Percentiles rank a stretch among this genome's conserved stretches.
phyloP scores from a whole-genome alignment of 2,113 vertebrate species.

The Rousettus leschenaultii region DNA sequence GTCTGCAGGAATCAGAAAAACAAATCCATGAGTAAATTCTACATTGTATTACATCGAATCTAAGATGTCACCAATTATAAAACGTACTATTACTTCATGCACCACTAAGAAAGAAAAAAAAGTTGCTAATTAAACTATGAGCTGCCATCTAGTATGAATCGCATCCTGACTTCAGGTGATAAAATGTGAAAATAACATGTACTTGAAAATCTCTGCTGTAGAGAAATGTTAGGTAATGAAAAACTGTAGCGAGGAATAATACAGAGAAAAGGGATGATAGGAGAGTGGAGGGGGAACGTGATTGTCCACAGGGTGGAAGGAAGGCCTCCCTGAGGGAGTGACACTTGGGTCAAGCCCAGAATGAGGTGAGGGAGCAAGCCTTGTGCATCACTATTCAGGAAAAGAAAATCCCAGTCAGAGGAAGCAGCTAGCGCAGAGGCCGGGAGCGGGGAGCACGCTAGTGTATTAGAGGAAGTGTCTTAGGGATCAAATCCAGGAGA shows the following conservation, averaged over 20 bases:
- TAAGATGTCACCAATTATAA: background rate
- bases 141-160: background rate
- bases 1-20: background rate
- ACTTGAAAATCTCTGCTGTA: background rate
- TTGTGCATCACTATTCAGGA: background rate
- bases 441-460: fast-evolving
- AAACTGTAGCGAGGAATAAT: background rate
- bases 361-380: background rate
- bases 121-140: background rate
- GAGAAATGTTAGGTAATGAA: background rate
- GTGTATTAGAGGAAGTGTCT: background rate
- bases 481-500: background rate
- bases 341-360: background rate
- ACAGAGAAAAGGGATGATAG: background rate
- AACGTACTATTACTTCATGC: background rate
- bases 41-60: background rate
- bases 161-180: background rate
- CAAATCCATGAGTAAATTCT: background rate
- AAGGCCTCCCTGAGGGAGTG: background rate
- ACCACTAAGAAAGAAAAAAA: background rate
- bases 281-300: background rate
- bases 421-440: background rate
- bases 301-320: background rate
- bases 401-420: background rate
- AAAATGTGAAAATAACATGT: background rate